These are phyloP conservation scores for Brachionus rubens DNA, from an alignment of 1,140 invertebrate genomes.

Conservation along the genomic window DNA sequence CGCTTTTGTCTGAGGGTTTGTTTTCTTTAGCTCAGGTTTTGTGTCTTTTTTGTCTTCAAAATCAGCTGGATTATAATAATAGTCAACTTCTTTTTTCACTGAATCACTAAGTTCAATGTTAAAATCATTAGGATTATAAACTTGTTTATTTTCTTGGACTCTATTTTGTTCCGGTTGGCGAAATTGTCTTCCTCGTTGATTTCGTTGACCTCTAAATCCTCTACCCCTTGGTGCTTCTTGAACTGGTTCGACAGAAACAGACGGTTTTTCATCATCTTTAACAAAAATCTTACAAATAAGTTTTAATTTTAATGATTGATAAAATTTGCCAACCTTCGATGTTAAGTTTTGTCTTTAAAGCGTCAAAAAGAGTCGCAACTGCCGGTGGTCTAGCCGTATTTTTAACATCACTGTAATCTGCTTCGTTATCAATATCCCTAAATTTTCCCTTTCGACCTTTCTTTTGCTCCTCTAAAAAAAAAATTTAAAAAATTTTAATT, in stretches of 20 bases:
- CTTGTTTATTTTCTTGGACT: not conserved
- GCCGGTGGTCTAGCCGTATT: conserved; percentile 23
- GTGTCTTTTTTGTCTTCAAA: conserved; percentile 8
- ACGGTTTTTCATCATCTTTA: not conserved
- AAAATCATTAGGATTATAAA: conserved; percentile 38
- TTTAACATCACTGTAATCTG: conserved; percentile 31
- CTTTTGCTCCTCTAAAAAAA: conserved; percentile 3
- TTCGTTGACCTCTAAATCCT: not conserved
- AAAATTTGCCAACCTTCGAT: no score
- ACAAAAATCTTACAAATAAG: not conserved
- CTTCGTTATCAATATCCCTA: conserved; percentile 16
- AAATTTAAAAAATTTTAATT: not conserved
- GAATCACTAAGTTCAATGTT: not conserved
- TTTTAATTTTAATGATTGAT: conserved; percentile 9
- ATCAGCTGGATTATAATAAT: conserved; percentile 21
- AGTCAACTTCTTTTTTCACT: not conserved
- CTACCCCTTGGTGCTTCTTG: not conserved
- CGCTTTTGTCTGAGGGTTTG: not conserved
- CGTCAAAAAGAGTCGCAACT: not conserved
- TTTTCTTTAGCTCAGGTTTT: not conserved
- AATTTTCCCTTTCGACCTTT: conserved; percentile 29
- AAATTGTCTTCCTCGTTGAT: not conserved
- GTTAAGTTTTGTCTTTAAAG: conserved; percentile 17
- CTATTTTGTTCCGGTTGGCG: not conserved
- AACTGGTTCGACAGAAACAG: not conserved